These are phyloP conservation scores for Acanthurus tractus DNA, from an alignment of 2,797 vertebrate species.

Conservation along the genomic window DNA sequence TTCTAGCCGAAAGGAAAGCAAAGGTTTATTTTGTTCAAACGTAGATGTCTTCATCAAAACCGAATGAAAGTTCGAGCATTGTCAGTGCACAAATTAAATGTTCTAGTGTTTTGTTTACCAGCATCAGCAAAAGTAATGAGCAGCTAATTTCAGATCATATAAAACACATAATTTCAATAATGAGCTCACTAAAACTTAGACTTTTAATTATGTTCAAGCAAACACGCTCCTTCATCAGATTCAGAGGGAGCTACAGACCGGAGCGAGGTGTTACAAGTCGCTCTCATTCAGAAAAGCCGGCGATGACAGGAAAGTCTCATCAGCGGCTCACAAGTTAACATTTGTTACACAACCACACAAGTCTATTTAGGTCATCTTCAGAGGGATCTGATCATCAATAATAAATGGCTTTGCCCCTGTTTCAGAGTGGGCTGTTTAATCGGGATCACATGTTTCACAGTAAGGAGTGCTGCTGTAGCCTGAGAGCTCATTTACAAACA, in stretches of 20 bases:
- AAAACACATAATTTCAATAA: neutral
- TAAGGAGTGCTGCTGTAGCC: slow-evolving; percentile 4
- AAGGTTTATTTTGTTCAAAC: neutral
- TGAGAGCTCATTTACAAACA: slow-evolving; percentile 45
- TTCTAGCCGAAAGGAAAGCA: neutral
- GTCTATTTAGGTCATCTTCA: slow-evolving; percentile 74
- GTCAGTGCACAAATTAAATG: neutral
- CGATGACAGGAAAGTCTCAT: slow-evolving; percentile 31
- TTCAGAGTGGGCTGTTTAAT: slow-evolving; percentile 58
- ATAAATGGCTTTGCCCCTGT: slow-evolving; percentile 66
- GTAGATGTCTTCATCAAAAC: neutral
- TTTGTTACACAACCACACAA: slow-evolving; percentile 53
- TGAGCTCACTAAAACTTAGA: neutral
- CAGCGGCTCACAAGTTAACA: slow-evolving; percentile 29
- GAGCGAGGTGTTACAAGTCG: neutral
- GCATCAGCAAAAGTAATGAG: neutral
- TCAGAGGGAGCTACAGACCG: neutral
- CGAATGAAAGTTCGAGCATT: neutral
- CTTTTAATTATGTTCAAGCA: neutral
- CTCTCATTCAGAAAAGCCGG: slow-evolving; percentile 41
- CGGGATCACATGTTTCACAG: slow-evolving; percentile 47
- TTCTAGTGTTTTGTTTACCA: neutral
- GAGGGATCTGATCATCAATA: slow-evolving; percentile 71
- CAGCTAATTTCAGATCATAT: neutral
- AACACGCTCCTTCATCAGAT: neutral